Evolutionary conservation across 2,888 invertebrate species (phyloP).

Genomic region (Keiferia lycopersicella): DNA sequence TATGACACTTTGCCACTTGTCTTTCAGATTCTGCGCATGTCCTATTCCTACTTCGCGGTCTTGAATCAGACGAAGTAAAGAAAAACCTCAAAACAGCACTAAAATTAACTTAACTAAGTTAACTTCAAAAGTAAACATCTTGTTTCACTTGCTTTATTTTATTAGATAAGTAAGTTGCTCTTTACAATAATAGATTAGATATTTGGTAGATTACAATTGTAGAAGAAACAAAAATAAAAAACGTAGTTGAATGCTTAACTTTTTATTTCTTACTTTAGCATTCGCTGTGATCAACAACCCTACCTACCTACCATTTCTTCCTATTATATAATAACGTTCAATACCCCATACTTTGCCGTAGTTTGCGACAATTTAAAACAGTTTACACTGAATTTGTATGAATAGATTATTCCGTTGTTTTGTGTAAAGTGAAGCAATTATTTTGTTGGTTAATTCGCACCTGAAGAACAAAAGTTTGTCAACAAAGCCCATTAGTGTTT

Average conservation of each 20-base stretch:
- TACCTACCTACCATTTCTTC: neutral
- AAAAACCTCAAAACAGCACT: neutral
- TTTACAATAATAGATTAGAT: no score
- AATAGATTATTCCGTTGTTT: constrained; percentile 21
- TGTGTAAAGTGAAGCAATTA: constrained; percentile 24
- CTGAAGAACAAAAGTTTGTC: constrained; percentile 28
- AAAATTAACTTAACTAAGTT: no score
- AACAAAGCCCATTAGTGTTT: constrained; percentile 34
- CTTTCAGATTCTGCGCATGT: constrained; percentile 68
- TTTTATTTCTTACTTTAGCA: no score
- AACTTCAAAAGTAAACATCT: no score
- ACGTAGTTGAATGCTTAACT: no score
- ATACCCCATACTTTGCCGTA: constrained; percentile 8
- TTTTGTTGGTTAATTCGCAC: constrained; percentile 36
- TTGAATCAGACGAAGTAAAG: constrained; percentile 52
- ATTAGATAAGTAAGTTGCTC: no score
- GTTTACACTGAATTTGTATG: constrained; percentile 2
- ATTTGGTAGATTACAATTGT: no score
- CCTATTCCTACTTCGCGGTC: constrained; percentile 70
- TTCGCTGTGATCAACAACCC: no score
- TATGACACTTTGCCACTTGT: constrained; percentile 26
- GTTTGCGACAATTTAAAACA: constrained; percentile 15
- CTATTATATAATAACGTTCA: neutral
- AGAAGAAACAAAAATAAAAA: no score
- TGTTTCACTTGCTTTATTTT: no score